Conservation (phyloP, 2,888 invertebrate genomes). For the Alsophila aescularia region DNA sequence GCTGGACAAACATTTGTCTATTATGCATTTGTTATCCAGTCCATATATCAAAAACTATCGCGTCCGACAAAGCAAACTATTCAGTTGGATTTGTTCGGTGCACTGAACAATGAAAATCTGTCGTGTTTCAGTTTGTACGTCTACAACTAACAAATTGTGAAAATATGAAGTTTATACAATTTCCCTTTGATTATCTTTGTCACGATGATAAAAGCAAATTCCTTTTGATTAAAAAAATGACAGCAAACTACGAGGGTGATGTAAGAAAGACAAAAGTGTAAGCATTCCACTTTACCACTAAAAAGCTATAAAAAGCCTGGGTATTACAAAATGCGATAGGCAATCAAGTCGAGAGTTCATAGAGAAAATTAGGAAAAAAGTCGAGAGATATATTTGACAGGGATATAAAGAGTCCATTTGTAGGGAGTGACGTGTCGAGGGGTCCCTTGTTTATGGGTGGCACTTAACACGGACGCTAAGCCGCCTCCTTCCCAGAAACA, state of each 20-base stretch:
- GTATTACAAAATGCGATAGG: background rate
- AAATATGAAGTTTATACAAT: too few relatives aligned
- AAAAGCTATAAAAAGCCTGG: background rate
- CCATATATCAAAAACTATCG: constrained; percentile 67
- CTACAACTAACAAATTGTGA: constrained; percentile 10
- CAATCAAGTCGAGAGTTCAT: background rate
- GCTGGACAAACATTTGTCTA: constrained; percentile 62
- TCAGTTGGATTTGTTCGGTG: constrained; percentile 56
- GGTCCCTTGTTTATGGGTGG: constrained; percentile 67
- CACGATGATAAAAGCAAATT: too few relatives aligned
- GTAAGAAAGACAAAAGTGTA: too few relatives aligned
- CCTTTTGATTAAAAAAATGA: too few relatives aligned
- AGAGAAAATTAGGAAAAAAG: constrained; percentile 34
- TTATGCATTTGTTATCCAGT: constrained; percentile 62
- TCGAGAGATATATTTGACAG: constrained; percentile 58
- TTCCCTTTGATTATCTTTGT: too few relatives aligned
- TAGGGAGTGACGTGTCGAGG: constrained; percentile 64
- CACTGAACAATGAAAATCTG: constrained; percentile 59
- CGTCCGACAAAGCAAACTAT: constrained; percentile 61
- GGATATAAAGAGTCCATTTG: constrained; percentile 69
- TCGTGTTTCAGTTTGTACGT: constrained; percentile 40
- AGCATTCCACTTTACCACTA: background rate
- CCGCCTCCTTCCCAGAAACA: constrained; percentile 42
- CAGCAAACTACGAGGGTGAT: too few relatives aligned
- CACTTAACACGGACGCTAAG: constrained; percentile 66